Percentiles rank a stretch among this genome's conserved stretches.
Evolutionary conservation across 2,113 vertebrate species (phyloP).

Genomic region (Helogale parvula): DNA sequence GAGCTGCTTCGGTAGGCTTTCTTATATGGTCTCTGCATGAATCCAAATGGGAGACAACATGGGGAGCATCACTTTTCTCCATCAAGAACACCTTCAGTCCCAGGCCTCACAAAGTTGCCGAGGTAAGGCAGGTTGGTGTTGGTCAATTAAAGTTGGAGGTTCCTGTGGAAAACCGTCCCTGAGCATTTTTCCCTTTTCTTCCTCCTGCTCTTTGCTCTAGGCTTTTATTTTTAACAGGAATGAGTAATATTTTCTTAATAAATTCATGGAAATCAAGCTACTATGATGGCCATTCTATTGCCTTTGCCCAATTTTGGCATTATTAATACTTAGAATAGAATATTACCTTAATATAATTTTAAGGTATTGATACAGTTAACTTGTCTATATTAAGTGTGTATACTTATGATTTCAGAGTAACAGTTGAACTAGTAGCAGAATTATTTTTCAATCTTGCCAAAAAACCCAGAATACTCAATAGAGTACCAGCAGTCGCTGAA

Average conservation of each 20-base stretch:
- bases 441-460: slow-evolving; percentile 74
- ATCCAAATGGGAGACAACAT: not conserved
- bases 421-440: slow-evolving; percentile 78
- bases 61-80: not conserved
- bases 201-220: slow-evolving; percentile 48
- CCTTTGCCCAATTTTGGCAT: slow-evolving; percentile 77
- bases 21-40: not conserved
- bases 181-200: slow-evolving; percentile 6
- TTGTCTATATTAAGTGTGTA: slow-evolving; percentile 71
- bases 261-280: slow-evolving; percentile 39
- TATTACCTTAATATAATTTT: slow-evolving; percentile 78
- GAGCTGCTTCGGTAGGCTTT: not conserved
- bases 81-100: too few relatives aligned
- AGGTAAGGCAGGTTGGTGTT: slow-evolving; percentile 47
- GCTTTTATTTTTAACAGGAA: slow-evolving; percentile 68
- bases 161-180: not conserved
- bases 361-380: slow-evolving; percentile 76
- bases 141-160: slow-evolving; percentile 7
- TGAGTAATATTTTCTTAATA: slow-evolving; percentile 59
- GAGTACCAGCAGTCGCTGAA: slow-evolving; percentile 76
- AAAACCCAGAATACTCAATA: slow-evolving; percentile 75
- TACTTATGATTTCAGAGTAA: slow-evolving; percentile 82
- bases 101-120: not conserved
- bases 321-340: slow-evolving; percentile 76
- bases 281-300: slow-evolving; percentile 61